Conservation (phyloP, 2,888 invertebrate species). For the Amitus sp. region DNA sequence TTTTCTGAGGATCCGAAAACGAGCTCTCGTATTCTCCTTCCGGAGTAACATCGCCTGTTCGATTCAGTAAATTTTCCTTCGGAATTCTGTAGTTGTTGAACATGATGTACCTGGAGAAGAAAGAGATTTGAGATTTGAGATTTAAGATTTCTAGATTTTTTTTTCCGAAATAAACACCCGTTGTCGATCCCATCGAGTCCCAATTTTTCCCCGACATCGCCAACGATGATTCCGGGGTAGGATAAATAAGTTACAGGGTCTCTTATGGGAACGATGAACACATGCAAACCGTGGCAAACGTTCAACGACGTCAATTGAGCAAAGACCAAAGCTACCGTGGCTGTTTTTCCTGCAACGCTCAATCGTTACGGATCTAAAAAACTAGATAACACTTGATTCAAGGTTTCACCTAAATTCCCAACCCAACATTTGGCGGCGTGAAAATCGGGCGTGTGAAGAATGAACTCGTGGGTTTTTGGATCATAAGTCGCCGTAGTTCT, state of each 20-base stretch:
- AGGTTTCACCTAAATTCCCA: conserved; percentile 74
- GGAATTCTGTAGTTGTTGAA: conserved; percentile 91
- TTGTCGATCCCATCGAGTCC: conserved; percentile 94
- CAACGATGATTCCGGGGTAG: conserved; percentile 86
- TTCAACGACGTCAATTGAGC: conserved; percentile 88
- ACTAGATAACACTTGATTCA: too few relatives aligned
- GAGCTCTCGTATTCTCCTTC: conserved; percentile 90
- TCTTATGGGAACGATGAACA: conserved; percentile 87
- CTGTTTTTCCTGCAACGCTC: conserved; percentile 74
- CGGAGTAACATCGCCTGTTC: conserved; percentile 88
- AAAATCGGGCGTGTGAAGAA: conserved; percentile 80
- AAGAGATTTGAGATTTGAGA: not conserved
- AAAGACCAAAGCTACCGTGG: conserved; percentile 87
- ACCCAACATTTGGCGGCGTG: conserved; percentile 89
- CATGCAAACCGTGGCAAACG: conserved; percentile 85
- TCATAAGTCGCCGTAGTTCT: conserved; percentile 86
- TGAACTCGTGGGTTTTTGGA: conserved; percentile 75
- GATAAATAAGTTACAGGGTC: conserved; percentile 80
- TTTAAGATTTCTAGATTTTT: not conserved
- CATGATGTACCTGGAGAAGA: conserved; percentile 77
- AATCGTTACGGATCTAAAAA: not conserved
- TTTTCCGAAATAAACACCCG: conserved; percentile 69
- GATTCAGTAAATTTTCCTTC: conserved; percentile 83
- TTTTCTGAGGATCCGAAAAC: conserved; percentile 87
- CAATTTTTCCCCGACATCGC: conserved; percentile 93